These are phyloP conservation scores for Neogobius melanostomus DNA, from an alignment of 2,113 vertebrate genomes.

Conservation along the genomic window DNA sequence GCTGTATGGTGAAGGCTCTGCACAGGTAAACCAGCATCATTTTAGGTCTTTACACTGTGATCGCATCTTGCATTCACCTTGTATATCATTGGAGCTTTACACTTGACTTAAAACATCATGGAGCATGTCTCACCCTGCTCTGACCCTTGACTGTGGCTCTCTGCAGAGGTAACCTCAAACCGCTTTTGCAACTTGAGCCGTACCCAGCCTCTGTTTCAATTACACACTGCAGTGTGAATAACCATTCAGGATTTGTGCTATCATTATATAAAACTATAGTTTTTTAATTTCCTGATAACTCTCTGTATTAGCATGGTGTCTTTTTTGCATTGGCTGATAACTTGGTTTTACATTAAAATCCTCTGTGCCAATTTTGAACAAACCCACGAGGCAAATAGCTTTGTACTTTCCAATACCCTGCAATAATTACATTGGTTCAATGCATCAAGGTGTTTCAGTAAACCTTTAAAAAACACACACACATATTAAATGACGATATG, in stretches of 20 bases:
- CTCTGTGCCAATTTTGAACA: too few species aligned
- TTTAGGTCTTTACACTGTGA: not conserved
- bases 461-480: conserved; percentile 46
- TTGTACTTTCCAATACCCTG: too few species aligned
- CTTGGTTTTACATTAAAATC: conserved; percentile 47
- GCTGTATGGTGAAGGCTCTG: not conserved
- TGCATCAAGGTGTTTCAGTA: not conserved
- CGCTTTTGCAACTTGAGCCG: conserved; percentile 34
- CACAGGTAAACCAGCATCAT: not conserved
- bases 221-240: not conserved
- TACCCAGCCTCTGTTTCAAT: conserved; percentile 14
- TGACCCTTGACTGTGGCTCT: conserved; percentile 26
- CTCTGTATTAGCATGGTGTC: not conserved
- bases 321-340: conserved; percentile 17
- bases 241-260: not conserved
- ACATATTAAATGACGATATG: conserved; percentile 77
- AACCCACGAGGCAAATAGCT: too few species aligned
- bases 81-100: conserved; percentile 27
- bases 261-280: not conserved
- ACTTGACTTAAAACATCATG: conserved; percentile 19
- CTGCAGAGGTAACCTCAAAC: conserved; percentile 46
- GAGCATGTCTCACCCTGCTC: conserved; percentile 8
- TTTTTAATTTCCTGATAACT: not conserved
- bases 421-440: not conserved
- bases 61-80: conserved; percentile 37